These are phyloP conservation scores for Nibea coibor DNA, from an alignment of 2,113 vertebrate species.

Conservation along the genomic window DNA sequence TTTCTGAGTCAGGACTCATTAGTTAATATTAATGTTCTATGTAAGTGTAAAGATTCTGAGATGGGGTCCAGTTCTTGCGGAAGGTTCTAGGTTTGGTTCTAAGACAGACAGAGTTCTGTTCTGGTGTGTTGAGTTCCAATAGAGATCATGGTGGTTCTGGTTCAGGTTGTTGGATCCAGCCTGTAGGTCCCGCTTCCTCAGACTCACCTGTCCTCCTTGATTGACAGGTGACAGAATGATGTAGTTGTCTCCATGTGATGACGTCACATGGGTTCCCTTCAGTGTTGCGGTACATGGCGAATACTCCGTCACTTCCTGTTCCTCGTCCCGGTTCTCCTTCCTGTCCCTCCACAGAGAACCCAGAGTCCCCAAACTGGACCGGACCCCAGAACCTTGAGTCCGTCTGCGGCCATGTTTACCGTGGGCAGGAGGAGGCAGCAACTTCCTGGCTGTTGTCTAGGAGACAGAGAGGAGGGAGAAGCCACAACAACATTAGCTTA, in stretches of 20 bases:
- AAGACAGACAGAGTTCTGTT: too few species aligned
- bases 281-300: constrained; percentile 63
- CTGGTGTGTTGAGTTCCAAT: too few species aligned
- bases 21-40: too few species aligned
- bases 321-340: constrained; percentile 80
- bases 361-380: constrained; percentile 79
- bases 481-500: neutral
- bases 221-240: constrained; percentile 91
- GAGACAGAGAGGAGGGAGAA: constrained; percentile 60
- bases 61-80: too few species aligned
- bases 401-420: constrained; percentile 84
- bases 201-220: constrained; percentile 88
- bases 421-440: constrained; percentile 78
- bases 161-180: too few species aligned
- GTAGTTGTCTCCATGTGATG: constrained; percentile 92
- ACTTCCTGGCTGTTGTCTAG: constrained; percentile 59
- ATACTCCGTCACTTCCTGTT: constrained; percentile 68
- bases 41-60: too few species aligned
- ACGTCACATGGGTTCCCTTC: constrained; percentile 82
- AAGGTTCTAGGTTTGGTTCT: too few species aligned
- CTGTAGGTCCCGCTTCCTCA: neutral
- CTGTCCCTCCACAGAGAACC: constrained; percentile 83
- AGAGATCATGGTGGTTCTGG: too few species aligned
- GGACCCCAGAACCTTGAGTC: constrained; percentile 58
- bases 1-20: too few species aligned